These are phyloP conservation scores for Silurus meridionalis DNA, from an alignment of 2,113 vertebrate genomes.

Conservation along the genomic window DNA sequence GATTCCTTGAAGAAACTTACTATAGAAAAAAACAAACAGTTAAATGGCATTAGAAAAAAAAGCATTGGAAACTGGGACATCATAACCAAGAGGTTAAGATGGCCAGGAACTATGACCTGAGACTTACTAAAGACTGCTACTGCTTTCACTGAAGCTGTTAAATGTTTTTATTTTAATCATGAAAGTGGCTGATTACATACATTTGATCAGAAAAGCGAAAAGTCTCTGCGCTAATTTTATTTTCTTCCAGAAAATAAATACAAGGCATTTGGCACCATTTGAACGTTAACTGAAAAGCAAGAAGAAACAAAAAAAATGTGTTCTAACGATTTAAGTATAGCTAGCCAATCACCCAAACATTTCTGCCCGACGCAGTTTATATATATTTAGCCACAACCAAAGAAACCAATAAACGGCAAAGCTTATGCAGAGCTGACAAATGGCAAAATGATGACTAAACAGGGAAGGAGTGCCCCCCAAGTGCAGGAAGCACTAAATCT, in stretches of 20 bases:
- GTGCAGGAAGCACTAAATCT: background rate
- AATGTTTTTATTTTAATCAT: background rate
- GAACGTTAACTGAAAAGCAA: background rate
- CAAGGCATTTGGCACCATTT: background rate
- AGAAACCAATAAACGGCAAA: background rate
- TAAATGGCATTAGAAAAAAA: background rate
- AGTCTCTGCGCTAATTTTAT: background rate
- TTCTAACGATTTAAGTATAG: background rate
- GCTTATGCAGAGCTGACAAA: background rate
- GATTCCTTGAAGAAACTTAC: background rate
- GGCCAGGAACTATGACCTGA: background rate
- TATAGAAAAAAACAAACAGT: background rate
- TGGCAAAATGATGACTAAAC: slow-evolving; percentile 15
- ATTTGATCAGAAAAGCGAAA: background rate
- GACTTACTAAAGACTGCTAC: background rate
- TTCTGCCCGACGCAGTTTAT: background rate
- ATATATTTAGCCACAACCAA: background rate
- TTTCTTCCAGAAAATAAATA: background rate
- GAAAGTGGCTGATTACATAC: background rate
- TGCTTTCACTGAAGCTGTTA: background rate
- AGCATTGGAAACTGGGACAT: background rate
- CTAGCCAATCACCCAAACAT: background rate
- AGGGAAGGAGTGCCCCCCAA: background rate
- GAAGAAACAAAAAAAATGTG: background rate
- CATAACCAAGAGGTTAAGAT: background rate